Evolutionary conservation across 2,113 vertebrate genomes (phyloP), one percentile per base, ranked within the genome.

Genomic region (Cricetomys ansorgei): DNA sequence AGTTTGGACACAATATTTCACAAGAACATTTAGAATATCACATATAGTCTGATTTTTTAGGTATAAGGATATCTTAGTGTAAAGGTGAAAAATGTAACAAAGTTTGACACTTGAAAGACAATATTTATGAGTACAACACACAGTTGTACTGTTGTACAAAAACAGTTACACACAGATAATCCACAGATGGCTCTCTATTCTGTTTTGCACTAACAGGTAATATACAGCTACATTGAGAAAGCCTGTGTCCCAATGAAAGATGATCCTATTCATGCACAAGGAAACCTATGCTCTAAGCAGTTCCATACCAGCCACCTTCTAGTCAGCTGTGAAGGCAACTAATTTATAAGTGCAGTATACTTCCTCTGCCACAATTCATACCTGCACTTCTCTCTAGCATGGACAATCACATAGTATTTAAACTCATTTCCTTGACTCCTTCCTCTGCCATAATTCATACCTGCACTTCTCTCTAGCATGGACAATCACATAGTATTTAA

Each of bases 51-150:
- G 27, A 45, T 45, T 8, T 69, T 88, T 88, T 81, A 87, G 48
- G 48, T 62, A n/a, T 37, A 85, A 96, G 43, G 40, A 92, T 53
- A 69, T 86, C n/a, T 89, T 59, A 57, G 27, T 72, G 25, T 50
- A 94, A 87, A 72, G 4, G 21, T 81, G 7, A 25, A 62, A 76
- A 83, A 77, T 90, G 77, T 43, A 85, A 45, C 25, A 83, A 64
- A 7, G 55, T 59, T 96, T 93, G 65, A 62, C 81, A 92, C 19
- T 29, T 62, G n/a, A 80, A 21, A 93, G 19, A 88, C 91, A 89
- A 43, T 87, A 86, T 37, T 13, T 93, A 65, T 65, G 5, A 91
- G 57, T n/a, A 88, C 1, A 77, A n/a, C 37, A 76, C n/a, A 70
- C 84, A 91, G 87, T n/a, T n/a, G n/a, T n/a, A n/a, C n/a, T n/a